phyloP scores from a whole-genome alignment of 2,113 vertebrate genomes.

The Turnix velox region DNA sequence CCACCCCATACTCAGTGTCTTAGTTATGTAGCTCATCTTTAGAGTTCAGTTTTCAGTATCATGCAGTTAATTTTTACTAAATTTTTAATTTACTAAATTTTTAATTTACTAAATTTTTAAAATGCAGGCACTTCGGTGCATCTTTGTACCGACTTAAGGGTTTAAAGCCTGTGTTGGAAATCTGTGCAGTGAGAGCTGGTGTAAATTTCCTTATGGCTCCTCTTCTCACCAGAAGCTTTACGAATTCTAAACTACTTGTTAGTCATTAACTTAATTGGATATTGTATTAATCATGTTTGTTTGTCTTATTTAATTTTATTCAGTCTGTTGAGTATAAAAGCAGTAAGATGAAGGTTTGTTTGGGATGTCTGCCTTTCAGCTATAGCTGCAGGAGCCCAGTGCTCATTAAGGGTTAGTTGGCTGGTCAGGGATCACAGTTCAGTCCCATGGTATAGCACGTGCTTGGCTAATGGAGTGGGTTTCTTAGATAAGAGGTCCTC shows the following conservation, averaged over 20 bases:
- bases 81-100: too few relatives aligned
- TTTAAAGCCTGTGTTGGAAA: neutral
- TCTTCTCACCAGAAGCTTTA: neutral
- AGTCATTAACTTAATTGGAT: neutral
- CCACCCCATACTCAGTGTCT: neutral
- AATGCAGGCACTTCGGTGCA: too few relatives aligned
- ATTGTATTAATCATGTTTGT: neutral
- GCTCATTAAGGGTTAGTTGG: neutral
- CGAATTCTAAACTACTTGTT: neutral
- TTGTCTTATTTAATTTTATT: neutral
- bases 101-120: too few relatives aligned
- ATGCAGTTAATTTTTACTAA: neutral
- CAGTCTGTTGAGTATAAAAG: neutral
- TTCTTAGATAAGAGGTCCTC: neutral
- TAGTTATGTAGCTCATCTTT: neutral
- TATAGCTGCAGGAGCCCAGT: neutral
- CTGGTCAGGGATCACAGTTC: conserved; percentile 58
- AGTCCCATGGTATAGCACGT: conserved; percentile 69
- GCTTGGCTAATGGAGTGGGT: neutral
- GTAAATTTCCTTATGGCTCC: neutral
- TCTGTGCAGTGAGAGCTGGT: neutral
- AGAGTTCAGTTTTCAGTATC: neutral
- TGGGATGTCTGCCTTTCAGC: conserved; percentile 38
- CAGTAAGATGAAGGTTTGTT: neutral
- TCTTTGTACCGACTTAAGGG: neutral